A percentile compares a stretch with the other conserved stretches of the same genome.
These are phyloP conservation scores for Falco cherrug DNA, from an alignment of 2,797 vertebrate genomes.

Conservation along the genomic window DNA sequence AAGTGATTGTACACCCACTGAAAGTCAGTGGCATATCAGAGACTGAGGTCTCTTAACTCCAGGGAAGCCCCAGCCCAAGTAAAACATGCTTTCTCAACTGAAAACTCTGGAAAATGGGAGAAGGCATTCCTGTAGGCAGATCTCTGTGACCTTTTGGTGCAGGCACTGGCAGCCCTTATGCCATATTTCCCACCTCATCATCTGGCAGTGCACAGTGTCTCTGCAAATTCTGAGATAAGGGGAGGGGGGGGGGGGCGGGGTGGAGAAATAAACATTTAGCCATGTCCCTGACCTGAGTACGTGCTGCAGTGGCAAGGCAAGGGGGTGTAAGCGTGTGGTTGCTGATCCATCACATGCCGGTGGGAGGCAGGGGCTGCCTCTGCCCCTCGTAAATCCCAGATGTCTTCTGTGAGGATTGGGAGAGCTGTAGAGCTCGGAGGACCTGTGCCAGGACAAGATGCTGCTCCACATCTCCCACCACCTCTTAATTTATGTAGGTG, in stretches of 20 bases:
- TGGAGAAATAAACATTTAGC: not conserved
- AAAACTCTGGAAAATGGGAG: not conserved
- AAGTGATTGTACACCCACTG: not conserved
- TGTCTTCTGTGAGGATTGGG: not conserved
- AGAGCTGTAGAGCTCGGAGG: fast-evolving
- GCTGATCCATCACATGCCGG: fast-evolving
- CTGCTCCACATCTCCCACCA: not conserved
- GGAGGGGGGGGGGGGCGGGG: too few species aligned
- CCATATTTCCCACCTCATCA: not conserved
- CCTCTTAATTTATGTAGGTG: not conserved
- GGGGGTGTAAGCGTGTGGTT: not conserved
- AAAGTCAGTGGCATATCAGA: not conserved
- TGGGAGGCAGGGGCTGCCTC: not conserved
- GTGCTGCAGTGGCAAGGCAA: fast-evolving
- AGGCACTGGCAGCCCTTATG: not conserved
- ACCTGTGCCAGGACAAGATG: not conserved
- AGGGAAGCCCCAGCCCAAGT: constrained; percentile 4
- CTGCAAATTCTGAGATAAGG: not conserved
- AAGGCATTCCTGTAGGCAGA: not conserved
- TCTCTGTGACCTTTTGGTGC: not conserved
- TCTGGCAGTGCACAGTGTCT: not conserved
- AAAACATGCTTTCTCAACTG: not conserved
- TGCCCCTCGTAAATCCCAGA: fast-evolving
- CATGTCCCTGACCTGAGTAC: fast-evolving
- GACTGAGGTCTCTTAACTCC: not conserved